Evolutionary conservation across 2,797 vertebrate species (phyloP), one percentile per base, ranked within the genome.

Genomic region (Trematocara caparti): DNA sequence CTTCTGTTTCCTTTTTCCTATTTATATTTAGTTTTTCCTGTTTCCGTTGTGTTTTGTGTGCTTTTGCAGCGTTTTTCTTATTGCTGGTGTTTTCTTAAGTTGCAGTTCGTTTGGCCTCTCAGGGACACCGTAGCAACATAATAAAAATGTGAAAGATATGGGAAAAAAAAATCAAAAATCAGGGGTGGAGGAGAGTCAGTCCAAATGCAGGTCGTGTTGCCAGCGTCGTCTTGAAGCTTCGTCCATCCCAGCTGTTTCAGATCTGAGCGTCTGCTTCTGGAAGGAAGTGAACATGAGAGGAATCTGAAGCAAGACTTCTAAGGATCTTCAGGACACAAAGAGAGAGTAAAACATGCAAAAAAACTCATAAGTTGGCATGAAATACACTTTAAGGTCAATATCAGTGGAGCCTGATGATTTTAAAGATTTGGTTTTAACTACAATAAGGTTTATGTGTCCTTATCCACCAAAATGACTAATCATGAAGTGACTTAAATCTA

Each of bases 171-270:
- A 57, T n/a, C 8, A 34, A 57, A 34, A 34, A 1, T 49, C 14
- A 27, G 21, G 6, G 13, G 21, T 12, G 48, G 45, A 84, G 57
- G 71, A 50, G 27, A 75, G 36, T 48, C 57, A 1, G 49, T 83
- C 57, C 40, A 36, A 72, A 19, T 27, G 38, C 38, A 45, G 2
- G 4, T 81, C 34, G 47, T 12, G 74, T 32, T 59, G 53, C 21
- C 57, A 51, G 11, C 1, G 4, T 17, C 27, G 2, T 80, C 69
- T 30, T 6, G 21, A 78, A 76, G 59, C 21, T 4, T 78, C 59
- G 57, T 69, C 79, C 47, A 49, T 76, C 79, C 69, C 27, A 72
- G 72, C 78, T 81, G 72, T 34, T 15, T 13, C 6, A 3, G n/a
- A 50, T 32, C 71, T 9, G 24, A 75, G 55, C 17, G 32, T 69